phyloP scores from a whole-genome alignment of 2,113 vertebrate species.

The Fregetta grallaria region DNA sequence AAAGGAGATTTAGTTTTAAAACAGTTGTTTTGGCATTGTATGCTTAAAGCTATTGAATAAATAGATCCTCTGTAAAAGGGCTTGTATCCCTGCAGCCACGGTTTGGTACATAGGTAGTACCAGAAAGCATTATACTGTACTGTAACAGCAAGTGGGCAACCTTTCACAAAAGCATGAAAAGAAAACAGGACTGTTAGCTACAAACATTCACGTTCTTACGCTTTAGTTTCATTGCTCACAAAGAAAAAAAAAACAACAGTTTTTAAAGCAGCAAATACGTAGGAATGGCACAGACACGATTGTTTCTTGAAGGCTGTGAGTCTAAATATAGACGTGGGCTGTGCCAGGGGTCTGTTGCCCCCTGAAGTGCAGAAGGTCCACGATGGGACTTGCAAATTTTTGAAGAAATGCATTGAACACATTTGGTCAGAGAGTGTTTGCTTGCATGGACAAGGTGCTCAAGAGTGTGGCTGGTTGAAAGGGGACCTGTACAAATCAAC shows the following conservation, averaged over 20 bases:
- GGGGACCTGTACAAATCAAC: not conserved
- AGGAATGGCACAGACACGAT: not conserved
- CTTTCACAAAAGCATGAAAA: not conserved
- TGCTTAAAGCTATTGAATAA: not conserved
- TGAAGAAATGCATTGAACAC: not conserved
- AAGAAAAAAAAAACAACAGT: not conserved
- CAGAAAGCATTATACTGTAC: not conserved
- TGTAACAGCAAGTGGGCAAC: not conserved
- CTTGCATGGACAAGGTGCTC: not conserved
- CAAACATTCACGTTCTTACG: not conserved
- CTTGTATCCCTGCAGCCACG: not conserved
- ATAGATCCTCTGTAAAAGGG: not conserved
- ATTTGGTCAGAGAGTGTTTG: not conserved
- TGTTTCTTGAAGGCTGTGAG: not conserved
- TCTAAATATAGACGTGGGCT: not conserved
- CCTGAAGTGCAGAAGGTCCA: not conserved
- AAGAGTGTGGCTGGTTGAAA: not conserved
- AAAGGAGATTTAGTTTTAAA: slow-evolving; percentile 9
- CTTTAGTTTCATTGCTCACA: not conserved
- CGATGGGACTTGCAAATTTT: not conserved
- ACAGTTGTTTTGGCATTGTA: not conserved
- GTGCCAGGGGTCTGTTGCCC: not conserved
- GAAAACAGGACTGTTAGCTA: not conserved
- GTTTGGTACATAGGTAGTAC: not conserved
- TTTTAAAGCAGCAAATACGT: not conserved